A percentile compares a stretch with the other conserved stretches of the same genome.
Conservation (phyloP, 2,113 vertebrate genomes). For the Cyprinodon tularosa region DNA sequence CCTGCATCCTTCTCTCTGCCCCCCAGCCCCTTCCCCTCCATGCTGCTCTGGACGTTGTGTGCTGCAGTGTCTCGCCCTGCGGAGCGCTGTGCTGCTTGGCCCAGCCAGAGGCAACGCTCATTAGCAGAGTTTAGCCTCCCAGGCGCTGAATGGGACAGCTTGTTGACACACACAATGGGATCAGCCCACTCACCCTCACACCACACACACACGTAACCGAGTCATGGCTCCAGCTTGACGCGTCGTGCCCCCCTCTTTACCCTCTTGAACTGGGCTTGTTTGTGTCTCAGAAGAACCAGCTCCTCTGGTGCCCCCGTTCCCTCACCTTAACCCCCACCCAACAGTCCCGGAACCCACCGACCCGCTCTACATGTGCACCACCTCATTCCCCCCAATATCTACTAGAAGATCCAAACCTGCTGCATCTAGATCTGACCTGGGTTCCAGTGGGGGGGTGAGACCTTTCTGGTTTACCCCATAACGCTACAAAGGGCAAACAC, state of each 20-base stretch:
- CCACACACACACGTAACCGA: slow-evolving; percentile 59
- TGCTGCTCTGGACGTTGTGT: slow-evolving; percentile 40
- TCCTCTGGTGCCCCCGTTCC: slow-evolving; percentile 54
- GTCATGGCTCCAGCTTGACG: slow-evolving; percentile 80
- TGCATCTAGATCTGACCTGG: background rate
- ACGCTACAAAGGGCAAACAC: slow-evolving; percentile 10
- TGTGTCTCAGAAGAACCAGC: slow-evolving; percentile 50
- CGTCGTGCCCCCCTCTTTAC: slow-evolving; percentile 68
- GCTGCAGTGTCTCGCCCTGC: slow-evolving; percentile 67
- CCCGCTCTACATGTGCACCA: background rate
- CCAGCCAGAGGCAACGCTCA: slow-evolving; percentile 77
- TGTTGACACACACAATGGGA: slow-evolving; percentile 78
- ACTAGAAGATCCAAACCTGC: no score
- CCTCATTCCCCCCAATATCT: background rate
- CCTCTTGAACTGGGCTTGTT: slow-evolving; percentile 49
- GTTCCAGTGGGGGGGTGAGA: background rate
- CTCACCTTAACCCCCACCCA: slow-evolving; percentile 33
- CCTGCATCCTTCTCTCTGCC: slow-evolving; percentile 2
- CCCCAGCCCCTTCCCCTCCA: background rate
- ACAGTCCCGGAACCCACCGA: slow-evolving; percentile 34
- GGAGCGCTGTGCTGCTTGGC: slow-evolving; percentile 54
- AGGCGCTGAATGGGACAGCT: slow-evolving; percentile 76
- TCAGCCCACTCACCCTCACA: slow-evolving; percentile 63
- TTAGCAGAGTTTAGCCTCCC: slow-evolving; percentile 81
- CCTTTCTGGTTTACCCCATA: background rate